These are phyloP conservation scores for Ridgeia piscesae DNA, from an alignment of 1,140 invertebrate species.

Conservation along the genomic window DNA sequence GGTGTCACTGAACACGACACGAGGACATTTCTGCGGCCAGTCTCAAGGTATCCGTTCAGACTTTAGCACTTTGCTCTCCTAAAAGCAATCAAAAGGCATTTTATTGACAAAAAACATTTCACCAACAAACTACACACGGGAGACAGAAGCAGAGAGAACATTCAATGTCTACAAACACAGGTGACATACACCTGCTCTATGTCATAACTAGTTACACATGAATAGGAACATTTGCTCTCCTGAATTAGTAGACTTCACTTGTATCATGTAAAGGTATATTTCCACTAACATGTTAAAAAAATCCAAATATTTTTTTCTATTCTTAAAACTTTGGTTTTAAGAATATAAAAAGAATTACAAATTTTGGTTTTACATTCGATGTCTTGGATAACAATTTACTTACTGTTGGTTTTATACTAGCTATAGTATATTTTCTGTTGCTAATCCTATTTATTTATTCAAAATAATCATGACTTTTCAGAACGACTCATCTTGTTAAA, in stretches of 20 bases:
- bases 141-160: background rate
- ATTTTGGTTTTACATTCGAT: background rate
- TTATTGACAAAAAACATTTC: background rate
- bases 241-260: background rate
- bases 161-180: background rate
- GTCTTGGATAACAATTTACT: background rate
- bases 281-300: conserved; percentile 13
- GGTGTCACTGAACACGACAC: background rate
- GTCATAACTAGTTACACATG: background rate
- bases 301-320: background rate
- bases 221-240: background rate
- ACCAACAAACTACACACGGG: background rate
- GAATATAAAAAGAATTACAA: no score
- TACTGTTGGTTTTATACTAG: no score
- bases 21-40: background rate
- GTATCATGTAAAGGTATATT: background rate
- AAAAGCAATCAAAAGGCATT: conserved; percentile 24
- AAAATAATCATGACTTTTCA: background rate
- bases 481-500: background rate
- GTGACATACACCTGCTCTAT: background rate
- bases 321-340: background rate
- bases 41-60: conserved; percentile 37
- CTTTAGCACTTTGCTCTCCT: conserved; percentile 40
- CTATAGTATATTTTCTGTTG: background rate
- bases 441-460: background rate